Conservation (phyloP, 2,797 vertebrate species). For the Phoeniculus purpureus region DNA sequence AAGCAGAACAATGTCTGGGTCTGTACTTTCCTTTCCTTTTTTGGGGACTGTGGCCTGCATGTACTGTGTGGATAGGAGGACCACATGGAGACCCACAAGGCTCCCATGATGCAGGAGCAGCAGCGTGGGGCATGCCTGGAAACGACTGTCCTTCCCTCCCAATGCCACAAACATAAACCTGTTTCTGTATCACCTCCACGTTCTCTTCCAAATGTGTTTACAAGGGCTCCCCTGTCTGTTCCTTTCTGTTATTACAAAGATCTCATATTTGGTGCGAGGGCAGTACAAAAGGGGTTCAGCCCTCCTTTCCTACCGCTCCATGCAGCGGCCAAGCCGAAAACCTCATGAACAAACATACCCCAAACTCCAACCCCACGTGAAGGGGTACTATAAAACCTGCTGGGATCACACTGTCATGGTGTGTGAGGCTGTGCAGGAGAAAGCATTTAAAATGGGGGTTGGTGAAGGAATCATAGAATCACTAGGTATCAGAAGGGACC, state of each 20-base stretch:
- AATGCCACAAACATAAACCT: not conserved
- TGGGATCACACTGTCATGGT: not conserved
- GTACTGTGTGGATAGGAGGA: fast-evolving
- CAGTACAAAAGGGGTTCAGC: not conserved
- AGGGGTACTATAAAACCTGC: not conserved
- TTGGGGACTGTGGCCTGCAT: fast-evolving
- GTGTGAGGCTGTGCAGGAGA: not conserved
- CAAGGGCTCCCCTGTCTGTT: slow-evolving; percentile 56
- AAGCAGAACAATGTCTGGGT: not conserved
- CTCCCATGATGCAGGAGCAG: not conserved
- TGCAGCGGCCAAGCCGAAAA: not conserved
- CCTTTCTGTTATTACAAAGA: slow-evolving; percentile 48
- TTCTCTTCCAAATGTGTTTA: not conserved
- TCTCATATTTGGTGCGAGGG: not conserved
- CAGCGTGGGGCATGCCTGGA: fast-evolving
- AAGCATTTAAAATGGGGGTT: not conserved
- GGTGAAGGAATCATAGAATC: not conserved
- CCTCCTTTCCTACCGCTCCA: not conserved
- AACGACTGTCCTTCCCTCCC: not conserved
- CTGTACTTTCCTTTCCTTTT: not conserved
- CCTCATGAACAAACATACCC: not conserved
- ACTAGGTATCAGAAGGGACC: no score
- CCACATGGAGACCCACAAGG: not conserved
- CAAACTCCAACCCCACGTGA: not conserved
- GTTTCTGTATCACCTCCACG: not conserved